Evolutionary conservation across 1,140 invertebrate species (phyloP), one percentile per base, ranked within the genome.

Genomic region (Parapsyche elsis): DNA sequence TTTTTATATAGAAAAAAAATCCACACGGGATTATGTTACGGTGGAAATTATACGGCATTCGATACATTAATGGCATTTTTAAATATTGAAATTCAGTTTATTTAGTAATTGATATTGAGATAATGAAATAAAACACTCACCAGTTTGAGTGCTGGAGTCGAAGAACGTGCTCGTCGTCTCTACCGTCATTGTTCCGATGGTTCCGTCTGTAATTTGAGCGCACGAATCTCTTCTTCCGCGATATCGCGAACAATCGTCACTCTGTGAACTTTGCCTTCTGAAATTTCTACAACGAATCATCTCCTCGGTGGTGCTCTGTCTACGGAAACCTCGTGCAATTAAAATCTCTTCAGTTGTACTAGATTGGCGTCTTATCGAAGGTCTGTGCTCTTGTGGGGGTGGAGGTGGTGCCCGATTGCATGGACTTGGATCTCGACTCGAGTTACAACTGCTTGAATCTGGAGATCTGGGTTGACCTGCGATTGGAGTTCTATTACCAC

Each of bases 291-390:
- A 97, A 5, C 95, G 90, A 61, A 97, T 96, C 93, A 96, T 97
- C 86, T 97, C 96, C 84, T 97, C 96, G 0, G 95, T 97, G 0
- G 96, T 97, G 0, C 94, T 95, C 84, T 97, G 95, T 44, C 95
- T 90, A 0, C 96, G 91, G 87, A 97, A 97, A 30, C 96, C 96
- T 53, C 95, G 90, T 0, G 95, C 95, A 83, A 97, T 97, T 14
- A 97, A 88, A 83, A 97, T 97, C 87, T 97, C 96, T 86, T 96
- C 95, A 0, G 95, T 97, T 0, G 95, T 97, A n/a, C n/a, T n/a
- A 9, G 95, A 97, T 88, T 97, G 96, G 83, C 95, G 89, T 81
- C 95, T 89, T 23, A 96, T 94, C 67, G 92, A 91, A 10, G 94
- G 94, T 75, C 93, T 90, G 83, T 93, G 90, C 30, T 87, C 85